These are phyloP conservation scores for Hemiprocne comata DNA, from an alignment of 2,113 vertebrate genomes.

Conservation along the genomic window DNA sequence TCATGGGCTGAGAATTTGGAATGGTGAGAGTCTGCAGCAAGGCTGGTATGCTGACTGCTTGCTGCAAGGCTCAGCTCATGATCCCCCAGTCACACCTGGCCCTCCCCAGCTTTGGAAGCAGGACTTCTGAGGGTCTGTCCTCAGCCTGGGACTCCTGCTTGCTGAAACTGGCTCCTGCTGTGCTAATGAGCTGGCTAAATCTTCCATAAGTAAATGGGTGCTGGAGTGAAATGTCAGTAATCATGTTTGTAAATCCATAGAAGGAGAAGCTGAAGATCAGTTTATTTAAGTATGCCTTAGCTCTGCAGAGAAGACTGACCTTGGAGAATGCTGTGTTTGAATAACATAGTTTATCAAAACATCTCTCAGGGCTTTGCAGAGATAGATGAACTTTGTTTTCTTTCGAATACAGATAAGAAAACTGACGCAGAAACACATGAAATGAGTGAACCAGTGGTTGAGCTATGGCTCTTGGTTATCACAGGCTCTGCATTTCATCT, in stretches of 20 bases:
- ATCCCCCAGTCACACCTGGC: not conserved
- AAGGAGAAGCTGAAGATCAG: not conserved
- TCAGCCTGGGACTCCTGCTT: not conserved
- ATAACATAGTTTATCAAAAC: not conserved
- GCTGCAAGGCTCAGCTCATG: not conserved
- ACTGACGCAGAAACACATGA: not conserved
- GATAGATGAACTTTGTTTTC: not conserved
- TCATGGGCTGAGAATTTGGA: not conserved
- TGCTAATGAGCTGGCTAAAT: not conserved
- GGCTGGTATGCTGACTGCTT: not conserved
- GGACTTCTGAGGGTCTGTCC: not conserved
- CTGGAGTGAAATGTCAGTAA: not conserved
- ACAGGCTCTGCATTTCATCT: not conserved
- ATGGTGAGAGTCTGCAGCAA: not conserved
- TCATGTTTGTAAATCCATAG: not conserved
- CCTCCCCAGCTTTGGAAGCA: not conserved
- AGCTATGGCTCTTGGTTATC: not conserved
- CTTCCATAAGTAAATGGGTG: not conserved
- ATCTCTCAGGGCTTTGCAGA: not conserved
- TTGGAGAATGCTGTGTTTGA: conserved; percentile 19
- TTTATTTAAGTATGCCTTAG: not conserved
- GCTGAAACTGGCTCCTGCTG: not conserved
- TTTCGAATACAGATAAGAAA: not conserved
- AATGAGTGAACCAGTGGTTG: not conserved
- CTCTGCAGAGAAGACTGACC: not conserved